Evolutionary conservation across 2,797 vertebrate genomes (phyloP), one percentile per base, ranked within the genome.

Genomic region (Cephalopachus bancanus): DNA sequence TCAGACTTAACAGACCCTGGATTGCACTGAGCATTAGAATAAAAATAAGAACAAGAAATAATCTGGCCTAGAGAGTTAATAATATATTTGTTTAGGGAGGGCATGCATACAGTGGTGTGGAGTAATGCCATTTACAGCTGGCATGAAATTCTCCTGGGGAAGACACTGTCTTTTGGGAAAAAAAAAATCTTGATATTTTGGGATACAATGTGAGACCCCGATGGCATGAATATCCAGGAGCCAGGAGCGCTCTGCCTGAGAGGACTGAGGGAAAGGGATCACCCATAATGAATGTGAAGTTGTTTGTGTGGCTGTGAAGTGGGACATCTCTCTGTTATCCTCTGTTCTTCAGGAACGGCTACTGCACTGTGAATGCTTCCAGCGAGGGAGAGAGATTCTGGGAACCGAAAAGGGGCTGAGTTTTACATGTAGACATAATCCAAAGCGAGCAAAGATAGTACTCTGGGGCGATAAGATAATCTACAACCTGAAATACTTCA

Each of bases 401-500:
- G 85, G 88, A 96, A 79, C 28, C 44, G 64, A 94, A 37, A 78
- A 64, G 1, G 12, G 11, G 26, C 4, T 89, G 44, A 88, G 37
- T 86, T 90, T 96, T 87, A 83, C 30, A 67, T 75, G 81, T 78
- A 86, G 22, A 12, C 57, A 3, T 51, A 76, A 7, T 7, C 30
- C 51, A 92, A 85, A 78, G 12, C 91, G 28, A 94, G 79, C 15
- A 69, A 75, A 88, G 57, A 72, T 8, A 71, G 33, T 64, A 62
- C 49, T 44, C 79, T 69, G 9, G 26, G 15, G 11, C 53, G 59
- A 16, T 62, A 92, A 90, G 72, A 75, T 72, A 24, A 76, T 83
- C 49, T 94, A 57, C 3, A 81, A 64, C 59, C 72, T 65, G 44
- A 94, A 93, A 57, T 95, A 92, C 93, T 95, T 95, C 57, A 78